Evolutionary conservation across 2,797 vertebrate genomes (phyloP).

Genomic region (Steatocranus sp.): DNA sequence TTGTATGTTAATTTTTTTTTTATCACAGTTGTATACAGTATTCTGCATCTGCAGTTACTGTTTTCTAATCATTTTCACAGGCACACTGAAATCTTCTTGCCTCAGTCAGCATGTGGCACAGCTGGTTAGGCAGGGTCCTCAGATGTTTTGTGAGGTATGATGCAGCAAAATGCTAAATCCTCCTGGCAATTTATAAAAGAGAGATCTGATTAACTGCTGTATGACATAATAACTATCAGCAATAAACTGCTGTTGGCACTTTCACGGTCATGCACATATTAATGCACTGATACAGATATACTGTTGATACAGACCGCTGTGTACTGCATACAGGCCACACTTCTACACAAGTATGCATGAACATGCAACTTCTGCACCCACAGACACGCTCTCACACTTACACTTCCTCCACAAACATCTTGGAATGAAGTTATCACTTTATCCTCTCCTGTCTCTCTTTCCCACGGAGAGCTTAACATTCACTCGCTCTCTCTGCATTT

Average conservation of each 20-base stretch:
- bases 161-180: conserved; percentile 31
- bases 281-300: conserved; percentile 25
- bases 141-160: conserved; percentile 28
- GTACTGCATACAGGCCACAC: neutral
- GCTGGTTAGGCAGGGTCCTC: conserved; percentile 14
- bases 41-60: neutral
- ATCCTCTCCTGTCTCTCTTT: conserved; percentile 62
- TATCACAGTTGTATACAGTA: neutral
- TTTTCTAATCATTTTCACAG: conserved; percentile 1
- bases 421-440: conserved; percentile 70
- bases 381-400: neutral
- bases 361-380: conserved; percentile 11
- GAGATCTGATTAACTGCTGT: conserved; percentile 54
- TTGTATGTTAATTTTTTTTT: neutral
- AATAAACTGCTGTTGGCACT: conserved; percentile 54
- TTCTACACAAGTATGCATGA: conserved; percentile 2
- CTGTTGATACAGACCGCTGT: neutral
- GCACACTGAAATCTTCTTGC: conserved; percentile 1
- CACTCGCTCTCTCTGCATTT: conserved; percentile 40
- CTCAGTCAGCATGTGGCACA: conserved; percentile 26
- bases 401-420: conserved; percentile 64
- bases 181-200: conserved; percentile 32
- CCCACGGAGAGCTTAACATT: conserved; percentile 68
- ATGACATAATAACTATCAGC: conserved; percentile 48
- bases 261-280: conserved; percentile 33